Evolutionary conservation across 2,797 vertebrate species (phyloP).

Genomic region (Phataginus tricuspis): DNA sequence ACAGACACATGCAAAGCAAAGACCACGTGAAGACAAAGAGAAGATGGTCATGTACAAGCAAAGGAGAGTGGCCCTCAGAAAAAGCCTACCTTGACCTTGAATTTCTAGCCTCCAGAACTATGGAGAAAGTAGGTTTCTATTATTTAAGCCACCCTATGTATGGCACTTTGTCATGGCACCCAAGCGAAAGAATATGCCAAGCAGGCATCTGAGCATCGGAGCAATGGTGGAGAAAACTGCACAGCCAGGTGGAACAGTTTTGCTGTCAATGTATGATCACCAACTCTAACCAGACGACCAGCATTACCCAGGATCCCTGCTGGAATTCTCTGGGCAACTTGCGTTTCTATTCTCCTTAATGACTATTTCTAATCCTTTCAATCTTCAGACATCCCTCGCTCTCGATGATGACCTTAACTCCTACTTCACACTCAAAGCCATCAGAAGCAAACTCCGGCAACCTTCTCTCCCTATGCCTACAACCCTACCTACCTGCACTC

Average conservation of each 20-base stretch:
- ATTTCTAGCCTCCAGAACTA: background rate
- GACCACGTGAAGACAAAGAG: background rate
- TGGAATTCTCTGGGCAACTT: background rate
- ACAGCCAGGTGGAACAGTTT: background rate
- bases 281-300: background rate
- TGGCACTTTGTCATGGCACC: background rate
- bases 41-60: background rate
- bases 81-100: background rate
- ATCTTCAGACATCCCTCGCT: background rate
- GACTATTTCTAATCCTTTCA: background rate
- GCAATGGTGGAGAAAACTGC: background rate
- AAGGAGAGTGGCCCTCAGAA: background rate
- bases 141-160: background rate
- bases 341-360: background rate
- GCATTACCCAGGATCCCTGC: background rate
- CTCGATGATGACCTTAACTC: background rate
- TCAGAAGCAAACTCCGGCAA: rapidly evolving
- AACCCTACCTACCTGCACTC: background rate
- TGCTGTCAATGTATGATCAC: background rate
- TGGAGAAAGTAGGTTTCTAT: background rate
- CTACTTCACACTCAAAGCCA: background rate
- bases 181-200: background rate
- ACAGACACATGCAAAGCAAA: background rate
- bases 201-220: rapidly evolving
- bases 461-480: rapidly evolving